Evolutionary conservation across 2,888 invertebrate species (phyloP).

Genomic region (Tipula unca): DNA sequence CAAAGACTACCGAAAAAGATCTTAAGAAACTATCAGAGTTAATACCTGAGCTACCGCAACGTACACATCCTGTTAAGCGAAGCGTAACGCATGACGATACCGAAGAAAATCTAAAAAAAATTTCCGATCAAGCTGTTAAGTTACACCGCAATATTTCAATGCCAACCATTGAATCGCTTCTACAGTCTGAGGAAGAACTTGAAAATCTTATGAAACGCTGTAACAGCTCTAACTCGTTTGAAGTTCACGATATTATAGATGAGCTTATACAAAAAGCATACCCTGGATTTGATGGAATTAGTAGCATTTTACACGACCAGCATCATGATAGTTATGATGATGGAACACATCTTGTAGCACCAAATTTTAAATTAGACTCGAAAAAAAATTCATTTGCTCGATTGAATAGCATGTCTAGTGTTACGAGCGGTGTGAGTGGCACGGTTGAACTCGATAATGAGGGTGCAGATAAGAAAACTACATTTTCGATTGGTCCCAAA

Average conservation of each 20-base stretch:
- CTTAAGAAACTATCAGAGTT: not conserved
- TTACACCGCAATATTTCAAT: not conserved
- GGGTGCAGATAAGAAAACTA: not conserved
- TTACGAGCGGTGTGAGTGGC: not conserved
- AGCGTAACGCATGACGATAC: not conserved
- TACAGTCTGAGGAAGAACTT: not conserved
- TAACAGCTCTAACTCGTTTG: slow-evolving; percentile 26
- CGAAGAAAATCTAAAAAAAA: not conserved
- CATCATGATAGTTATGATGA: slow-evolving; percentile 25
- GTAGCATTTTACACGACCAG: not conserved
- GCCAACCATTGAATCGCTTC: not conserved
- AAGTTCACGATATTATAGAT: slow-evolving; percentile 25
- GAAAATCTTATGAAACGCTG: slow-evolving; percentile 24
- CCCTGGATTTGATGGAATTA: slow-evolving; percentile 20
- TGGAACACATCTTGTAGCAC: slow-evolving; percentile 25
- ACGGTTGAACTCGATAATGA: not conserved
- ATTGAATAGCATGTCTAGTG: not conserved
- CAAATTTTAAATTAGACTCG: slow-evolving; percentile 25
- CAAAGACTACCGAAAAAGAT: not conserved
- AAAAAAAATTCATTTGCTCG: slow-evolving; percentile 22
- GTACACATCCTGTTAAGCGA: not conserved
- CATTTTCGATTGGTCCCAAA: not conserved
- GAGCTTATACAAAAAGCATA: slow-evolving; percentile 25
- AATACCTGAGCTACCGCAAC: not conserved
- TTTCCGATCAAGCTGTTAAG: not conserved